phyloP scores from a whole-genome alignment of 2,113 vertebrate species.

The Danio rerio region DNA sequence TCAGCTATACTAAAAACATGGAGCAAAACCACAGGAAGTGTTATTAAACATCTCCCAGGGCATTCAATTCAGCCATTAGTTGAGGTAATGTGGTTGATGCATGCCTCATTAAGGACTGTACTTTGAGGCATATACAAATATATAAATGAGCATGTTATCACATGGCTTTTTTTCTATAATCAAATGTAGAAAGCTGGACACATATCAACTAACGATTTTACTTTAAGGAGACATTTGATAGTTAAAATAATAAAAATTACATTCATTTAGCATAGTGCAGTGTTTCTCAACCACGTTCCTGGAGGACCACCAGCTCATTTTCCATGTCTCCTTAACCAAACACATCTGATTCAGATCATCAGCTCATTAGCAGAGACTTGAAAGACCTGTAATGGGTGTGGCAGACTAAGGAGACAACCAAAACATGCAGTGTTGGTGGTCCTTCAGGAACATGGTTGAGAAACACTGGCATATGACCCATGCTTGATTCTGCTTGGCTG shows the following conservation, averaged over 20 bases:
- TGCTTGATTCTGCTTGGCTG: no score
- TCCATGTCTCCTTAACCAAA: no score
- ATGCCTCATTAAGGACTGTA: constrained; percentile 19
- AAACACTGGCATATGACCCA: no score
- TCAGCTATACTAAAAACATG: not conserved
- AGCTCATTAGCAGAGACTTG: no score
- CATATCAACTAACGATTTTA: constrained; percentile 5
- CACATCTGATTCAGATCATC: no score
- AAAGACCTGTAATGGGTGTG: no score
- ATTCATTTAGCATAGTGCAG: no score
- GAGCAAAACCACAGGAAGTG: constrained; percentile 1
- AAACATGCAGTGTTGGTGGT: no score
- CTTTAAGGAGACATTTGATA: constrained; percentile 13
- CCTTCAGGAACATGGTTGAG: no score
- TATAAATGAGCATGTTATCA: constrained; percentile 6
- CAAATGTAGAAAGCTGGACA: constrained; percentile 1
- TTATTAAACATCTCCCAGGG: constrained; percentile 15
- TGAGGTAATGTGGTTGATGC: constrained; percentile 1
- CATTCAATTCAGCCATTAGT: not conserved
- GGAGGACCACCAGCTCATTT: no score
- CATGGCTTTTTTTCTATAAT: constrained; percentile 5
- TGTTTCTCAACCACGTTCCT: no score
- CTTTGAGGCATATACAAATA: constrained; percentile 8
- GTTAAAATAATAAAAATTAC: not conserved
- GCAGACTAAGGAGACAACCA: no score